Evolutionary conservation across 2,113 vertebrate genomes (phyloP), one percentile per base, ranked within the genome.

Genomic region (Ailuropoda melanoleuca): DNA sequence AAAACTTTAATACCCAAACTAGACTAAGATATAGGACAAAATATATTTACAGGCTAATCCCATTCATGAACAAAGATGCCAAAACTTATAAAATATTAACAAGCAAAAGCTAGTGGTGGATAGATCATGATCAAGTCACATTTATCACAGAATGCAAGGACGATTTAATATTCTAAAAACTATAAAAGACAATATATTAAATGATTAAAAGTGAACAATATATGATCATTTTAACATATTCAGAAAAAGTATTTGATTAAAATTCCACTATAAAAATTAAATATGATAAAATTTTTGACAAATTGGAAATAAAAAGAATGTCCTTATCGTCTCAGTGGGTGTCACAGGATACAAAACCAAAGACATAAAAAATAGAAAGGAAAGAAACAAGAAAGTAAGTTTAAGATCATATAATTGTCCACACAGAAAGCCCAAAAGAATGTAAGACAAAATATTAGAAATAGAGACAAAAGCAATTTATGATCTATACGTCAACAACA

Each of bases 131-230:
- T 7, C 53, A 70, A 68, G 37, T 77, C 29, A 87, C 10, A 56
- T 82, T 56, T 91, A 88, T 43, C 53, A 11, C 21, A 83, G 74
- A 93, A 90, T 50, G 31, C 43, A 96, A 87, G 8, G n/a, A 48
- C 39, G 37, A 68, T 26, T 48, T 56, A 83, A 60, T 17, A 62
- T 84, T 88, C 95, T 96, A 34, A 81, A 95, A 95, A 81, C 39
- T 93, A 82, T 62, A 75, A 95, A n/a, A 23, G 17, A 18, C 4
- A 48, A 14, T 15, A 55, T 75, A 93, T 26, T 82, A 80, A 74
- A 37, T 74, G 24, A 93, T n/a, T 55, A 70, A 85, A 95, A 17
- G n/a, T 37, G 6, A 89, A 58, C 39, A 97, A 82, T 34, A 68
- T 8, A 46, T 43, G 43, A 70, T 90, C 6, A 50, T 70, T 90